Evolutionary conservation across 2,113 vertebrate species (phyloP), one percentile per base, ranked within the genome.

Genomic region (Albula goreensis): DNA sequence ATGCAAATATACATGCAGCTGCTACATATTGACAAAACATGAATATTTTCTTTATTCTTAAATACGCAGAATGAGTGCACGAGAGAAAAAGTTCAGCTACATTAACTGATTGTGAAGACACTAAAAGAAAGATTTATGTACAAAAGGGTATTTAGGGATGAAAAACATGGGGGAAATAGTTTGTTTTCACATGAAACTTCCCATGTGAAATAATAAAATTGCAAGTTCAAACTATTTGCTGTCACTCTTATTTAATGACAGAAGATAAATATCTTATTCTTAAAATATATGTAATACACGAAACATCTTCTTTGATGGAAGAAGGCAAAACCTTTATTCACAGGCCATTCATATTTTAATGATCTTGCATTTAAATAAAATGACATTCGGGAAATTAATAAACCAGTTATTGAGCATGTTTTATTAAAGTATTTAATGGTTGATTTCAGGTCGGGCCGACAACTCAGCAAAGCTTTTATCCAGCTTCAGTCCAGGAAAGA

Each of bases 401-500:
- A 41, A 41, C 31, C 31, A 41, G 0, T 41, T 41, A 41, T 41
- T 41, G 31, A 41, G 31, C 31, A 41, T 41, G 31, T 41, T 41
- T 41, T 41, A 41, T 41, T 41, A 41, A 41, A 41, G 31, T 41
- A 41, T 41, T 41, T 41, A 41, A 41, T 81, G 51, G 25, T 50
- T 82, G 87, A 74, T 91, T 94, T 85, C 94, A 99, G 98, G 93
- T 96, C 97, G 91, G 98, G 98, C 89, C 96, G 98, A 66, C 98
- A 99, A 95, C 96, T 99, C 92, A 99, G 98, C 93, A 98, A 99
- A 95, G 98, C 98, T 85, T 99, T 99, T 91, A 98, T 99, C 91
- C 98, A 99, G 91, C 97, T 99, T 87, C 98, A 98, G 12, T 99
- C 98, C 9, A 96, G 97, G 86, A 99, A 99, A 93, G 98, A 99